A percentile compares a stretch with the other conserved stretches of the same genome.
These are phyloP conservation scores for Homarus gammarus DNA, from an alignment of 2,888 invertebrate genomes.

Conservation along the genomic window DNA sequence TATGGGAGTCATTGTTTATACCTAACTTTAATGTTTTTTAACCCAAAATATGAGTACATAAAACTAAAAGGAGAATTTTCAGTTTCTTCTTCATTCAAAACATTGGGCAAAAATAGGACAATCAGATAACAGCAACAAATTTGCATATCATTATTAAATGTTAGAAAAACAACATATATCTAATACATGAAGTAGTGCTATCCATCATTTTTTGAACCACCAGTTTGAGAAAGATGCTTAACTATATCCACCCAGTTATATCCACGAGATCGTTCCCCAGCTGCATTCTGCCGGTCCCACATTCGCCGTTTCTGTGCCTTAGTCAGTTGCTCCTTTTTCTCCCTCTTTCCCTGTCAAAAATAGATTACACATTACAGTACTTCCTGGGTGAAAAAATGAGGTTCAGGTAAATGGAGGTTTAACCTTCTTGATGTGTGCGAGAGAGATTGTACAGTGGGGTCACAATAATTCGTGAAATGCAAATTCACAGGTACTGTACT, in stretches of 20 bases:
- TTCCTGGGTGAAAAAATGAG: too few species aligned
- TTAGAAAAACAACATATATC: not conserved
- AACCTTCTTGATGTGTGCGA: too few species aligned
- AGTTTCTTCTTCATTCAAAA: not conserved
- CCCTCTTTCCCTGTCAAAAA: constrained; percentile 16
- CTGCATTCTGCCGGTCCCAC: constrained; percentile 79
- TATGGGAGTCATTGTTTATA: too few species aligned
- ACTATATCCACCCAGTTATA: constrained; percentile 98
- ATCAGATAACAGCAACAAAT: not conserved
- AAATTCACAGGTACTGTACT: too few species aligned
- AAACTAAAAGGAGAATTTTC: not conserved
- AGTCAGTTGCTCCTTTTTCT: constrained; percentile 79
- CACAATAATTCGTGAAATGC: too few species aligned
- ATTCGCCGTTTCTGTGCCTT: constrained; percentile 81
- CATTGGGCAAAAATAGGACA: constrained; percentile 1
- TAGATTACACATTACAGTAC: not conserved
- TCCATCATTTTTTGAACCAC: constrained; percentile 77
- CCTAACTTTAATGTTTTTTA: too few species aligned
- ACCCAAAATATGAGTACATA: too few species aligned
- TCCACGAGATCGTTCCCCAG: constrained; percentile 89
- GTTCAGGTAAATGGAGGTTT: too few species aligned
- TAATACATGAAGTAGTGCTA: constrained; percentile 27
- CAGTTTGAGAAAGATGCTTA: constrained; percentile 94
- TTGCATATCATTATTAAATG: not conserved
- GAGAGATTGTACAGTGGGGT: too few species aligned